Evolutionary conservation across 2,113 vertebrate species (phyloP), one percentile per base, ranked within the genome.

Genomic region (Indicator indicator): DNA sequence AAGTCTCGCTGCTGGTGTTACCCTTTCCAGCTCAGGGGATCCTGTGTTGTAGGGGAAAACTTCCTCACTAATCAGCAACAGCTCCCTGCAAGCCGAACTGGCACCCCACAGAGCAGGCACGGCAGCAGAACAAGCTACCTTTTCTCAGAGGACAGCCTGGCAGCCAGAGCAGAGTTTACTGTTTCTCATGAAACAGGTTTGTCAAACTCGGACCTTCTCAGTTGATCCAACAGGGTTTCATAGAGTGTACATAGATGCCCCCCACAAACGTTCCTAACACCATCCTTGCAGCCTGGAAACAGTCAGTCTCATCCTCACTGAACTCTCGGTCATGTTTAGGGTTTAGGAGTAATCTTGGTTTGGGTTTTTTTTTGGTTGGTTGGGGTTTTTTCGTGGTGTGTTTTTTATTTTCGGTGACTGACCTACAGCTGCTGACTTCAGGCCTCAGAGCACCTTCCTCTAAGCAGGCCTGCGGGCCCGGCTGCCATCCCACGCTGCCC

Each of bases 21-120:
- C 40, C 9, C 90, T 63, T 59, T 55, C 54, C 24, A 56, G 28
- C 27, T 30, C 27, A 56, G 7, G 28, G 27, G 55, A 56, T 28
- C 46, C 46, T 8, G 26, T 7, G 2, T 5, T 9, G 55, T 8
- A 15, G 36, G 23, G n/a, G n/a, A 11, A 44, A 79, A 9, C 26
- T 16, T 59, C 40, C 70, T 69, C 67, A 27, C 28, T 40, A 9
- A 5, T 1, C 9, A 50, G 2, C 46, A 56, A 1, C 16, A 5
- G n/a, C 77, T 91, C 50, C 23, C 69, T 7, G 24, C 44, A 50
- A 12, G 12, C 68, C 19, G n/a, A 36, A 11, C 40, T 3, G 23
- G 23, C 15, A 13, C 14, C 16, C 56, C 5, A 3, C 59, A 9
- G 36, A 32, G 6, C 59, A 7, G 20, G 28, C 58, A 46, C 0